phyloP scores from a whole-genome alignment of 92 coral and sea anemone genomes.

The Zoanthus sociatus region DNA sequence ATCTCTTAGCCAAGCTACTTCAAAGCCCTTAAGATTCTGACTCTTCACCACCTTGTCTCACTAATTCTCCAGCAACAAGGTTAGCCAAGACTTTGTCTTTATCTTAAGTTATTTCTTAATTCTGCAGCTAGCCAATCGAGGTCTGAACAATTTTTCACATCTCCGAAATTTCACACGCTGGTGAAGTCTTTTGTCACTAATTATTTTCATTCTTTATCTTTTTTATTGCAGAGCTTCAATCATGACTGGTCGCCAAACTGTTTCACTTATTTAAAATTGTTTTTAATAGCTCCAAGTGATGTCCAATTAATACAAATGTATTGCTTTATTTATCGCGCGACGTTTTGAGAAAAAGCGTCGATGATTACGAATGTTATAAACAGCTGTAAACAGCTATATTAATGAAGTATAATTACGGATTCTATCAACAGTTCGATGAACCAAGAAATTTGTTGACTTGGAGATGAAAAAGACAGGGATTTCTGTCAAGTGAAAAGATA shows the following conservation, averaged over 20 bases:
- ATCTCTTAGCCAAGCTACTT: too few relatives aligned
- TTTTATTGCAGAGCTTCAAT: neutral
- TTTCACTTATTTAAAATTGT: slow-evolving; percentile 10
- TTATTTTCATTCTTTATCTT: slow-evolving; percentile 7
- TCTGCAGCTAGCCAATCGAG: neutral
- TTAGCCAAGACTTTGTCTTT: too few relatives aligned
- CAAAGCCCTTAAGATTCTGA: too few relatives aligned
- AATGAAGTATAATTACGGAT: slow-evolving; percentile 8
- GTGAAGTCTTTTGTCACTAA: slow-evolving; percentile 15
- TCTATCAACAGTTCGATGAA: slow-evolving; percentile 17
- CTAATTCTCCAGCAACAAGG: too few relatives aligned
- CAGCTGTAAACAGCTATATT: slow-evolving; percentile 28
- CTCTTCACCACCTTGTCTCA: too few relatives aligned
- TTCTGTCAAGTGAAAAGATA: neutral
- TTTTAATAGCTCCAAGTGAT: slow-evolving; percentile 33
- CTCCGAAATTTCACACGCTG: neutral
- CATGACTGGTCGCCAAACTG: slow-evolving; percentile 5
- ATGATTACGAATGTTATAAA: slow-evolving; percentile 18
- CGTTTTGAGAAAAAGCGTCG: slow-evolving; percentile 22
- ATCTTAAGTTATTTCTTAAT: neutral
- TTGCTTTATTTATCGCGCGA: slow-evolving; percentile 12
- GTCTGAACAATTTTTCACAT: neutral
- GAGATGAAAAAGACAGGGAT: neutral
- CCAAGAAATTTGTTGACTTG: neutral
- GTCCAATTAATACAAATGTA: slow-evolving; percentile 18